A percentile compares a stretch with the other conserved stretches of the same genome.
These are phyloP conservation scores for Peromyscus attwateri DNA, from an alignment of 2,797 vertebrate species.

Conservation along the genomic window DNA sequence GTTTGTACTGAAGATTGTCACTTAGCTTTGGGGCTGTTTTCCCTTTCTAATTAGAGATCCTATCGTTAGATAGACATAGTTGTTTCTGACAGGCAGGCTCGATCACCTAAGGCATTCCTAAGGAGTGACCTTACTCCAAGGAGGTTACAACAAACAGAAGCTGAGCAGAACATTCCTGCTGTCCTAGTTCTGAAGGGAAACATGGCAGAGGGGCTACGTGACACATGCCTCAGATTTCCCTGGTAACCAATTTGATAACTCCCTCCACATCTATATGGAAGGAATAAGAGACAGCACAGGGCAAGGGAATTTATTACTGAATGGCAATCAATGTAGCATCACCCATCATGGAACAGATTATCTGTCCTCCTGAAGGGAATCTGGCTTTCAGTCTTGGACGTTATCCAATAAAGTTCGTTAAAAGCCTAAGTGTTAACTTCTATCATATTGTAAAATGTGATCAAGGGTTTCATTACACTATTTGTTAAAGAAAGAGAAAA, in stretches of 20 bases:
- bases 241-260: background rate
- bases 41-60: background rate
- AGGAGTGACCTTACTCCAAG: background rate
- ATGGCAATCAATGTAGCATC: background rate
- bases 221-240: background rate
- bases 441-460: background rate
- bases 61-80: background rate
- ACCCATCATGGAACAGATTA: background rate
- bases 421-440: background rate
- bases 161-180: background rate
- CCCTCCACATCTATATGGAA: background rate
- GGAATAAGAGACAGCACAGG: background rate
- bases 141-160: background rate
- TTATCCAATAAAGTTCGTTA: constrained; percentile 1
- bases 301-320: background rate
- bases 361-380: background rate
- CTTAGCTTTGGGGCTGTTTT: background rate
- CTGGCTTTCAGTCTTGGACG: background rate
- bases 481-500: background rate
- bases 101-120: background rate
- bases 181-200: constrained; percentile 1
- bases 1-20: background rate
- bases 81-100: background rate
- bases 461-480: background rate
- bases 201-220: background rate